Conservation (phyloP, 2,113 vertebrate genomes). For the Cyanoderma ruficeps region DNA sequence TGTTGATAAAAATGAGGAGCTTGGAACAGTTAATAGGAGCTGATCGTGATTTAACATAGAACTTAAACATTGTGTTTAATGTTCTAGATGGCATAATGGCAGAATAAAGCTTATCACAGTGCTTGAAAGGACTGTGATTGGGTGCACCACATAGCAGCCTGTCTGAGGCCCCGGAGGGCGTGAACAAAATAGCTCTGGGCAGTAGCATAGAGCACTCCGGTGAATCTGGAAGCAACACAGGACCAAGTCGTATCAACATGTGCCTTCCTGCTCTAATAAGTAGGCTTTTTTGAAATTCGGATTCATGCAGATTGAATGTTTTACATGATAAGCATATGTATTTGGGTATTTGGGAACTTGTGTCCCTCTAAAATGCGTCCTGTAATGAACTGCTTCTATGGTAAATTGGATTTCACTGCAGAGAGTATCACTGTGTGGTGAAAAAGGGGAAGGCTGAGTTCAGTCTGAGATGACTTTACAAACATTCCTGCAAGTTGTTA, state of each 20-base stretch:
- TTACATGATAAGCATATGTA: slow-evolving; percentile 3
- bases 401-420: slow-evolving; percentile 48
- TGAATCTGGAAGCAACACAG: slow-evolving; percentile 11
- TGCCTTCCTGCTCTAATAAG: slow-evolving; percentile 16
- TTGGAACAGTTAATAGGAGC: slow-evolving; percentile 75
- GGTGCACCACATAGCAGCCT: not conserved
- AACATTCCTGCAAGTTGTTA: slow-evolving; percentile 68
- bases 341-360: slow-evolving; percentile 1
- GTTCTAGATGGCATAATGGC: slow-evolving; percentile 73
- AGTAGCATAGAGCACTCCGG: not conserved
- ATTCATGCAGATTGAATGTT: slow-evolving; percentile 31
- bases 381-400: slow-evolving; percentile 45
- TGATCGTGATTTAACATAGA: slow-evolving; percentile 74
- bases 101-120: slow-evolving; percentile 70
- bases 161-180: not conserved
- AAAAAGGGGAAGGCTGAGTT: slow-evolving; percentile 44
- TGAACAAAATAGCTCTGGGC: slow-evolving; percentile 4
- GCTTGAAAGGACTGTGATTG: not conserved
- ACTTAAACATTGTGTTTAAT: slow-evolving; percentile 74
- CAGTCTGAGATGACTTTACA: slow-evolving; percentile 64
- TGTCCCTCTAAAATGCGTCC: slow-evolving; percentile 40
- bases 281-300: slow-evolving; percentile 50
- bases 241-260: not conserved
- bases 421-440: not conserved
- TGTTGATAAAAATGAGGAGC: slow-evolving; percentile 79